phyloP scores from a whole-genome alignment of 2,113 vertebrate species.

The Charadrius vociferus region DNA sequence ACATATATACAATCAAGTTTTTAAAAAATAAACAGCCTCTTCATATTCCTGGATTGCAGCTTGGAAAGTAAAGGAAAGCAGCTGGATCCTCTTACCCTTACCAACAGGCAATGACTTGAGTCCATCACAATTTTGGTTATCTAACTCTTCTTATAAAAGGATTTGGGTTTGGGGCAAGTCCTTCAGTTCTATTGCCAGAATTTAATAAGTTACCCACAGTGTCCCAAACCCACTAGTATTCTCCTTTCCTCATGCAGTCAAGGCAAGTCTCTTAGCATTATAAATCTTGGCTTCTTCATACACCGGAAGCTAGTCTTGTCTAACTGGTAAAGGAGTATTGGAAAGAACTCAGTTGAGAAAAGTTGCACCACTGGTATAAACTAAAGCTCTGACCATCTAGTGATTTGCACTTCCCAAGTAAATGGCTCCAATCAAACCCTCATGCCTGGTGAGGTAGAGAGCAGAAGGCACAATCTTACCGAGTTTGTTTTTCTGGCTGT shows the following conservation, averaged over 20 bases:
- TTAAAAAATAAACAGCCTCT: background rate
- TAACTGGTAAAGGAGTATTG: background rate
- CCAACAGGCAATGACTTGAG: background rate
- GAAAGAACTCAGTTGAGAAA: background rate
- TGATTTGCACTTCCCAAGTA: slow-evolving; percentile 1
- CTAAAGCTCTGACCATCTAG: slow-evolving; percentile 29
- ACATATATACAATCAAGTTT: slow-evolving; percentile 16
- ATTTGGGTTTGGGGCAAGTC: background rate
- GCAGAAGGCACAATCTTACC: slow-evolving; percentile 71
- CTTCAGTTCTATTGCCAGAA: slow-evolving; percentile 4
- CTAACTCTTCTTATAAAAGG: background rate
- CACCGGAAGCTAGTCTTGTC: background rate
- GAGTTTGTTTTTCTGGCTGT: background rate
- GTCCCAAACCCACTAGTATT: background rate
- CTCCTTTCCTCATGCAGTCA: background rate
- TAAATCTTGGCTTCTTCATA: background rate
- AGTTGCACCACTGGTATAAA: slow-evolving; percentile 27
- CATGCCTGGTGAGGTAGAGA: slow-evolving; percentile 49
- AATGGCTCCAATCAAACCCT: slow-evolving; percentile 35
- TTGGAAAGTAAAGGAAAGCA: background rate
- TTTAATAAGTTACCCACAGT: background rate
- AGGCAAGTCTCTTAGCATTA: background rate
- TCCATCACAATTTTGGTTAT: background rate
- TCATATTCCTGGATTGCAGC: background rate
- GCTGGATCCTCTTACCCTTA: background rate